Evolutionary conservation across 2,797 vertebrate genomes (phyloP).

Genomic region (Lepilemur septentrionalis): DNA sequence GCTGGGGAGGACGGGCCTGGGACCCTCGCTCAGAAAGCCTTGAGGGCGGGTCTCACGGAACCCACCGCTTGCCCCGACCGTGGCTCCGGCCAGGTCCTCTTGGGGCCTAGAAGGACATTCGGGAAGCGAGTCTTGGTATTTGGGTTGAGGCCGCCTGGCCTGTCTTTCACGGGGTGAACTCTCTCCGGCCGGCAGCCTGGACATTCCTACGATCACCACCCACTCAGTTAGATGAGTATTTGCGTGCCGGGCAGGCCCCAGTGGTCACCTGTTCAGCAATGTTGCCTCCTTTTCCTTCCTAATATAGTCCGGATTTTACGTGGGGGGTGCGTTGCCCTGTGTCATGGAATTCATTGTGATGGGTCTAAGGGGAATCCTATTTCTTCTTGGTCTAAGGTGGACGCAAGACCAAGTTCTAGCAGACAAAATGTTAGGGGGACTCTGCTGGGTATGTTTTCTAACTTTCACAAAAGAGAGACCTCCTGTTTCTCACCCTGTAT

Average conservation of each 20-base stretch:
- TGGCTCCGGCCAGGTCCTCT: no score
- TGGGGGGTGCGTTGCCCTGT: background rate
- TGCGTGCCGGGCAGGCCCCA: background rate
- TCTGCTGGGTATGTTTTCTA: no score
- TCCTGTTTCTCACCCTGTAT: no score
- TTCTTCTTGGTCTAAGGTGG: background rate
- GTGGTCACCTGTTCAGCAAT: background rate
- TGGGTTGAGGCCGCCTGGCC: background rate
- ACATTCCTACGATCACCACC: background rate
- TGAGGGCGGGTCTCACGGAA: rapidly evolving
- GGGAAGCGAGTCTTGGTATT: background rate
- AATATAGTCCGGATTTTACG: background rate
- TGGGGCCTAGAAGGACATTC: background rate
- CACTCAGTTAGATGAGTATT: background rate
- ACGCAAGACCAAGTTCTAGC: background rate
- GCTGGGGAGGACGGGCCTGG: background rate
- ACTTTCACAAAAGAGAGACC: background rate
- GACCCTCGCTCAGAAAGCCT: background rate
- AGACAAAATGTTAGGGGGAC: background rate
- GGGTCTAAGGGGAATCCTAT: background rate
- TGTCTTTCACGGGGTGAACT: rapidly evolving
- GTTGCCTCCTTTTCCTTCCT: background rate
- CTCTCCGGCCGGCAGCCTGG: background rate
- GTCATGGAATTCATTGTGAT: background rate
- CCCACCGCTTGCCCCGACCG: background rate